A percentile compares a stretch with the other conserved stretches of the same genome.
Evolutionary conservation across 2,113 vertebrate genomes (phyloP).

Genomic region (Gnathonemus echidnorhynchus): DNA sequence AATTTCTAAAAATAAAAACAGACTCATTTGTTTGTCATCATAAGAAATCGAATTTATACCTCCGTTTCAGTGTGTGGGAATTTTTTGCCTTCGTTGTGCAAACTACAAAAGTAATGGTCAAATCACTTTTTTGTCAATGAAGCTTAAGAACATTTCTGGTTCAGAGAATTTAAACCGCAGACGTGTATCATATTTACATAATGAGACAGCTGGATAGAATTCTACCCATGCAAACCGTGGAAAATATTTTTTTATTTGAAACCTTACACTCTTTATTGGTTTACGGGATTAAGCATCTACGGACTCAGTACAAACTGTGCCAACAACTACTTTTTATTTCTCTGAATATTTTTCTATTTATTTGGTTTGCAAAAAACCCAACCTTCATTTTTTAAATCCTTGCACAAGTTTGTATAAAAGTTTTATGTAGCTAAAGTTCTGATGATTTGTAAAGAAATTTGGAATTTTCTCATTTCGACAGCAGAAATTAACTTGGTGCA

Average conservation of each 20-base stretch:
- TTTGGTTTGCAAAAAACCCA: neutral
- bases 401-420: neutral
- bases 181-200: neutral
- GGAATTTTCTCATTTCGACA: neutral
- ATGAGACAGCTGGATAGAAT: neutral
- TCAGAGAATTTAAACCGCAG: neutral
- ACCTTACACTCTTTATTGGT: neutral
- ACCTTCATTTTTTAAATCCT: neutral
- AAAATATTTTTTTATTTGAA: constrained; percentile 2
- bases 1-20: neutral
- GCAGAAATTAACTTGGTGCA: neutral
- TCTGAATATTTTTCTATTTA: neutral
- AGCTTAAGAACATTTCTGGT: neutral
- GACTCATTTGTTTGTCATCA: neutral
- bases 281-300: neutral
- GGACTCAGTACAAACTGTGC: neutral
- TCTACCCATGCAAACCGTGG: neutral
- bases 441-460: neutral
- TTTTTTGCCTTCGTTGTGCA: neutral
- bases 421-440: neutral
- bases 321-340: neutral
- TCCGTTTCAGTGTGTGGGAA: neutral
- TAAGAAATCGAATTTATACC: neutral
- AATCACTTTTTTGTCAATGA: neutral
- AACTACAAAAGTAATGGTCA: neutral